Base-by-base conservation (phyloP, 2,888 invertebrate species). In the Coremacera marginata region DNA sequence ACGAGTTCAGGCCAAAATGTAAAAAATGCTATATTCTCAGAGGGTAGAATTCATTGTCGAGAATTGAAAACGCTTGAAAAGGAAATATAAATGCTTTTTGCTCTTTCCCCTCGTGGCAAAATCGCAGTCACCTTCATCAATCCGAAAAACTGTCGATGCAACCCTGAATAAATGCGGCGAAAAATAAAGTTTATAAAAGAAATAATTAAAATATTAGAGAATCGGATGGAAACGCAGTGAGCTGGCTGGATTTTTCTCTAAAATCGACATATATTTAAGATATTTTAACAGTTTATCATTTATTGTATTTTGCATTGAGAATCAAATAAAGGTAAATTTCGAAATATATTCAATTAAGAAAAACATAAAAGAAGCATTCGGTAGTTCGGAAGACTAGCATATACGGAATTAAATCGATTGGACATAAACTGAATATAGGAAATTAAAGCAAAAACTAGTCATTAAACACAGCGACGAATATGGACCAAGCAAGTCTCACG, bases 401-500 rank as follows among this genome's bases (percentile, higher is more conserved):
- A 74, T 74, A 25, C 67, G 74, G 65, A 74, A 74, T 52, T 65
- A 55, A 74, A 74, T 65, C 67, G 55, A 74, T 74, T 51, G 49
- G 68, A 68, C 51, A 49, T 67, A 52, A 49, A 34, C 19, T 51
- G 72, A 73, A 51, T 52, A 51, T 73, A 27, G 73, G 73, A 73
- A 73, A 73, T 51, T 19, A 44, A 62, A 16, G 34, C 34, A 55
- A 65, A 68, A 68, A 34, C 52, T 67, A 63, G 67, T 22, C 74
- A 67, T 74, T 74, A 67, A 67, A 67, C 74, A 57, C 65, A 4
- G 22, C 60, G 60, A 65, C 74, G 49, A 67, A 74, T 55, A 74
- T 55, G 74, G 67, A 62, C 9, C 34, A 52, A 51, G 51, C 51
- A 73, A 63, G 72, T 62, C 31, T 67, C n/a, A 5, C 8, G 57